These are phyloP conservation scores for Diadumene lineata DNA, from an alignment of 92 coral and sea anemone species.

Conservation along the genomic window DNA sequence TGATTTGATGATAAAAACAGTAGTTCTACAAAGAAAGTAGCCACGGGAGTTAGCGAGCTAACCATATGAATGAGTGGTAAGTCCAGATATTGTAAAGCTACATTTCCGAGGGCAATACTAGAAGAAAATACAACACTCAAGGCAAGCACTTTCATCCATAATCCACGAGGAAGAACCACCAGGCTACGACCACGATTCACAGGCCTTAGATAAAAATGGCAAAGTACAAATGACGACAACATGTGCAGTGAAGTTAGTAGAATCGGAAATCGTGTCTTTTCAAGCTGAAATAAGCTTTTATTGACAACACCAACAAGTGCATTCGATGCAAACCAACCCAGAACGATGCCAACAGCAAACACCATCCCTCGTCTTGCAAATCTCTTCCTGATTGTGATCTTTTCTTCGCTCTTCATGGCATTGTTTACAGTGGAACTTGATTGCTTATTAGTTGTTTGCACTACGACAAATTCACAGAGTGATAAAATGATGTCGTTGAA, in stretches of 20 bases:
- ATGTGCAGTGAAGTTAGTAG: constrained; percentile 36
- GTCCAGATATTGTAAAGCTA: constrained; percentile 35
- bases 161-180: constrained; percentile 10
- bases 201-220: constrained; percentile 7
- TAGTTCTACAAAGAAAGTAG: constrained; percentile 25
- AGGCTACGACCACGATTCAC: constrained; percentile 1
- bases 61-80: constrained; percentile 34
- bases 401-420: neutral
- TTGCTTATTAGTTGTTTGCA: too few relatives aligned
- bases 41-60: constrained; percentile 30
- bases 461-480: too few relatives aligned
- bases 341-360: constrained; percentile 8
- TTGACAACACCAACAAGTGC: constrained; percentile 38
- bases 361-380: neutral
- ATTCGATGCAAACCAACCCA: constrained; percentile 35
- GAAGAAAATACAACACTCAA: constrained; percentile 34
- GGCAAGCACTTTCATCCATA: constrained; percentile 18
- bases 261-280: constrained; percentile 31
- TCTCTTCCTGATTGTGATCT: neutral
- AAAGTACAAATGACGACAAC: constrained; percentile 27
- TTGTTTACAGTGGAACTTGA: too few relatives aligned
- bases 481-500: neutral
- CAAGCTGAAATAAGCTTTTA: constrained; percentile 35
- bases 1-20: neutral
- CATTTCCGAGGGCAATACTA: constrained; percentile 34